These are phyloP conservation scores for Mastomys coucha DNA, from an alignment of 2,113 vertebrate genomes.

Conservation along the genomic window DNA sequence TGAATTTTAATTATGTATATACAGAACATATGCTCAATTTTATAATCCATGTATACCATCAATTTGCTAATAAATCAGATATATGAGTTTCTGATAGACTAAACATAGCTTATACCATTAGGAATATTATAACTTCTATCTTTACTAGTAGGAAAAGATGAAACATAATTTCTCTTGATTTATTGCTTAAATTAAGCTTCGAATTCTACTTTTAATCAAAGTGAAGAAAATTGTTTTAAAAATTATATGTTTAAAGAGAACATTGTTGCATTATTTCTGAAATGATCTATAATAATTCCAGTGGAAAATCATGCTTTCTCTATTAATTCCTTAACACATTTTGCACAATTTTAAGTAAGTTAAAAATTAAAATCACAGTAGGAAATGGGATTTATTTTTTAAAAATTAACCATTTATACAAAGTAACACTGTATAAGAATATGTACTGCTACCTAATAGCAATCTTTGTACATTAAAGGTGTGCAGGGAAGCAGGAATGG, in stretches of 20 bases:
- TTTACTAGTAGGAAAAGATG: not conserved
- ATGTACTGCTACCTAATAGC: not conserved
- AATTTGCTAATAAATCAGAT: not conserved
- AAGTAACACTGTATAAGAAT: not conserved
- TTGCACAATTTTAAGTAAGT: not conserved
- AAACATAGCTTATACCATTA: not conserved
- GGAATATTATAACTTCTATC: not conserved
- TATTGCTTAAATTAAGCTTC: not conserved
- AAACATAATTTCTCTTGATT: not conserved
- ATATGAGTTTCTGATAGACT: not conserved
- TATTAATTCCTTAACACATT: not conserved
- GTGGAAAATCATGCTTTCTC: not conserved
- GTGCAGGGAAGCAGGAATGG: too few species aligned
- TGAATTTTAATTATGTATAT: not conserved
- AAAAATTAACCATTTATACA: not conserved
- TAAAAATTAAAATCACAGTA: not conserved
- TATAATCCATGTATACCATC: not conserved
- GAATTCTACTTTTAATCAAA: not conserved
- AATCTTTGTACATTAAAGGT: not conserved
- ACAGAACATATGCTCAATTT: not conserved
- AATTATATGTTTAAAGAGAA: not conserved
- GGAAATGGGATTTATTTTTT: not conserved
- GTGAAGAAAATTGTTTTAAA: not conserved
- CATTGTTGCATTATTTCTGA: slow-evolving; percentile 10
- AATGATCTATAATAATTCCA: not conserved